Evolutionary conservation across 2,888 invertebrate genomes (phyloP).

Genomic region (Branchipolynoe longqiensis): DNA sequence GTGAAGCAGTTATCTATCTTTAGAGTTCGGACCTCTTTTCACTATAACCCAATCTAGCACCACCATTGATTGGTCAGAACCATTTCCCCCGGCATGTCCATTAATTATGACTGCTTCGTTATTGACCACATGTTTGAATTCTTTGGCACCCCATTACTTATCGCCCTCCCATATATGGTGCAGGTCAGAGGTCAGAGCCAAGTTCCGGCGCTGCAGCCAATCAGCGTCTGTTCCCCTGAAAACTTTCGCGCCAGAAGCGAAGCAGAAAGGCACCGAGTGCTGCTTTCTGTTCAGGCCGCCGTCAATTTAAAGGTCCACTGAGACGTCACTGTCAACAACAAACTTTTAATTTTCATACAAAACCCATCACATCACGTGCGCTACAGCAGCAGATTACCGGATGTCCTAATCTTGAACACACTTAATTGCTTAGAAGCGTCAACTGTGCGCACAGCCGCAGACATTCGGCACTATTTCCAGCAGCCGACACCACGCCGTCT

Average conservation of each 20-base stretch:
- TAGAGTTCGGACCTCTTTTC: no score
- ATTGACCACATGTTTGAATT: no score
- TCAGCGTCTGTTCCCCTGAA: background rate
- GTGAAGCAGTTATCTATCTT: no score
- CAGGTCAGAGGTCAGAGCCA: no score
- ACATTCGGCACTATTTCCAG: background rate
- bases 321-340: background rate
- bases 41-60: no score
- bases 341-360: background rate
- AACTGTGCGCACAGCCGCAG: background rate
- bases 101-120: no score
- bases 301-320: slow-evolving; percentile 37
- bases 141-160: no score
- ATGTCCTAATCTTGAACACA: background rate
- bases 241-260: slow-evolving; percentile 28
- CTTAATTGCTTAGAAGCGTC: no score
- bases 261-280: background rate
- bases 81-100: no score
- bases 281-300: slow-evolving; percentile 9
- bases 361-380: background rate
- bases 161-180: no score
- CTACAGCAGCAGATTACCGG: background rate
- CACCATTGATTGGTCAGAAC: no score
- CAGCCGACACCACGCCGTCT: background rate
- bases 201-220: slow-evolving; percentile 32